Evolutionary conservation across 2,888 invertebrate species (phyloP).

Genomic region (Torymus aiolomorphi): DNA sequence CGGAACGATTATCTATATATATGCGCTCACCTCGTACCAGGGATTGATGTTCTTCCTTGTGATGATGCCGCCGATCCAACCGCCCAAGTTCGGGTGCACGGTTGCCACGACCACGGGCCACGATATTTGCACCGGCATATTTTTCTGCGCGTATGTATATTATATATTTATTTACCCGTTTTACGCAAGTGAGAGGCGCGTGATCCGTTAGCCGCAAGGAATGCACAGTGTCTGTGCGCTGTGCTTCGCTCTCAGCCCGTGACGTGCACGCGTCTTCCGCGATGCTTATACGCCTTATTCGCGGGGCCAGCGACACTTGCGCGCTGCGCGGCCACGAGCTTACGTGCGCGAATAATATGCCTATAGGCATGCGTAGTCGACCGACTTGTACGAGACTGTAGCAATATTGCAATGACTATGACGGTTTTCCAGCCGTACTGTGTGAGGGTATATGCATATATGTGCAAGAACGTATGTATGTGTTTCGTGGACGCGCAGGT

Average conservation of each 20-base stretch:
- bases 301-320: too few relatives aligned
- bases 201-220: conserved; percentile 5
- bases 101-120: conserved; percentile 65
- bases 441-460: too few relatives aligned
- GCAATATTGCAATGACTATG: conserved; percentile 34
- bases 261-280: too few relatives aligned
- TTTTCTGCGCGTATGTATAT: not conserved
- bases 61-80: conserved; percentile 80
- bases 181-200: not conserved
- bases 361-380: conserved; percentile 2
- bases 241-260: too few relatives aligned
- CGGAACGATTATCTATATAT: too few relatives aligned
- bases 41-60: conserved; percentile 81
- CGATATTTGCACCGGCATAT: conserved; percentile 64
- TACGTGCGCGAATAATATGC: too few relatives aligned
- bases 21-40: conserved; percentile 82
- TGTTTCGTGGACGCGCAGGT: too few relatives aligned
- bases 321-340: too few relatives aligned
- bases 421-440: too few relatives aligned
- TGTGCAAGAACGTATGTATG: too few relatives aligned
- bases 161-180: not conserved
- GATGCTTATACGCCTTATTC: too few relatives aligned
- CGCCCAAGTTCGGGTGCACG: conserved; percentile 84
- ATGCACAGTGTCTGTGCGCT: not conserved
- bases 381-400: conserved; percentile 35